A percentile compares a stretch with the other conserved stretches of the same genome.
Evolutionary conservation across 2,113 vertebrate genomes (phyloP).

Genomic region (Platanista minor): DNA sequence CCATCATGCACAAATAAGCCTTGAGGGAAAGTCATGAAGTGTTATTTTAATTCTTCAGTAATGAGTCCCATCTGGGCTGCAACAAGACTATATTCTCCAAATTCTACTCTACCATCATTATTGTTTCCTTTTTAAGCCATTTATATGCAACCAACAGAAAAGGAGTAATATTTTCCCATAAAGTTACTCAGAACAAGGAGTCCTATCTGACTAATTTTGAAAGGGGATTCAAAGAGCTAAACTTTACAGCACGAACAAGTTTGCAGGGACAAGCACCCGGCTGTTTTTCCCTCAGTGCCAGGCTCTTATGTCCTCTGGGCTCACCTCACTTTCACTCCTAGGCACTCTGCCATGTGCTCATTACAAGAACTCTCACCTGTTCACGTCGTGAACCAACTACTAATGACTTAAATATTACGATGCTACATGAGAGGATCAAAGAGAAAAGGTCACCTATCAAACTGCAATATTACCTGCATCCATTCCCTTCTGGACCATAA

Average conservation of each 20-base stretch:
- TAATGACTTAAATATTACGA: neutral
- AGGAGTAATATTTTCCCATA: neutral
- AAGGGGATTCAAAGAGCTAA: neutral
- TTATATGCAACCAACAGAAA: neutral
- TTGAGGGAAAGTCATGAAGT: neutral
- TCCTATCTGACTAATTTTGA: neutral
- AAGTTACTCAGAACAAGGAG: neutral
- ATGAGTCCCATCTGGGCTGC: neutral
- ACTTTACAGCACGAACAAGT: neutral
- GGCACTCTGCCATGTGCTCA: neutral
- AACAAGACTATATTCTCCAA: neutral
- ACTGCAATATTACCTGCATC: neutral
- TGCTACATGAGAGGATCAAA: neutral
- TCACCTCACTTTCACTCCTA: neutral
- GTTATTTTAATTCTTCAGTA: neutral
- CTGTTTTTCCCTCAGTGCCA: neutral
- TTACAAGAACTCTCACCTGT: neutral
- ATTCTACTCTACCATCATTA: neutral
- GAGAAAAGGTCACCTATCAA: neutral
- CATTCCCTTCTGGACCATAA: neutral
- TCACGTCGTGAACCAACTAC: neutral
- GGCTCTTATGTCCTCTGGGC: rapidly evolving
- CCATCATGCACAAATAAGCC: neutral
- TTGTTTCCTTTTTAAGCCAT: neutral
- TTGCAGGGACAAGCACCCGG: neutral